Conservation (phyloP, 1,140 invertebrate genomes). For the Limonius californicus region DNA sequence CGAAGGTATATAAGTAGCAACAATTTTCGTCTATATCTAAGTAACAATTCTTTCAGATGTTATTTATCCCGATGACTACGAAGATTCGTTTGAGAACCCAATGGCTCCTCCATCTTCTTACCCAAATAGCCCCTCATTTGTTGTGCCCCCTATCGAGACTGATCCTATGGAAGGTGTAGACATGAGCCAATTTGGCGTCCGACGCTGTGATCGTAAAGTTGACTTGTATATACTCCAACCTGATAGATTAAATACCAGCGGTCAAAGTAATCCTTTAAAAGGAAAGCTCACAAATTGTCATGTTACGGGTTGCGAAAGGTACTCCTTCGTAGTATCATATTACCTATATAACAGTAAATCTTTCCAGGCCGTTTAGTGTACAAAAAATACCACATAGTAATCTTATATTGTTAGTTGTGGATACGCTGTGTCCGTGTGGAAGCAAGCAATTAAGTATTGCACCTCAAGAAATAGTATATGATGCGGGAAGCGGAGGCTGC, state of each 20-base stretch:
- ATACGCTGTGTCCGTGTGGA: conserved; percentile 84
- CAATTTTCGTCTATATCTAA: neutral
- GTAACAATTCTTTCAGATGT: neutral
- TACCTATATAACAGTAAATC: neutral
- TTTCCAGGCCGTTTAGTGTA: conserved; percentile 79
- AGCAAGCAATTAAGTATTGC: conserved; percentile 77
- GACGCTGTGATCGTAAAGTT: conserved; percentile 81
- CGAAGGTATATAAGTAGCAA: conserved; percentile 41
- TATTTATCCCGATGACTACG: conserved; percentile 37
- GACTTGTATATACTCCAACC: conserved; percentile 84
- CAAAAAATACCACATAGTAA: conserved; percentile 91
- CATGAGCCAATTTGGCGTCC: conserved; percentile 49
- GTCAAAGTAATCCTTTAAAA: conserved; percentile 70
- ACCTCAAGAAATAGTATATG: conserved; percentile 64
- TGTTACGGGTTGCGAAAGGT: conserved; percentile 84
- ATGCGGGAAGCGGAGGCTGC: conserved; percentile 40
- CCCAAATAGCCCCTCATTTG: conserved; percentile 38
- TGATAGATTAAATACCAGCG: conserved; percentile 72
- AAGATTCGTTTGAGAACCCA: conserved; percentile 30
- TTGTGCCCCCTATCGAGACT: conserved; percentile 41
- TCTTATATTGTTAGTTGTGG: conserved; percentile 82
- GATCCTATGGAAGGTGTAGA: conserved; percentile 49
- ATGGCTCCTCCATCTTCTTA: conserved; percentile 37
- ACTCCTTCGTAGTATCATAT: too few species aligned
- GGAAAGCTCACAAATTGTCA: conserved; percentile 91